These are phyloP conservation scores for Nasonia longicornis DNA, from an alignment of 1,140 invertebrate genomes.

Conservation along the genomic window DNA sequence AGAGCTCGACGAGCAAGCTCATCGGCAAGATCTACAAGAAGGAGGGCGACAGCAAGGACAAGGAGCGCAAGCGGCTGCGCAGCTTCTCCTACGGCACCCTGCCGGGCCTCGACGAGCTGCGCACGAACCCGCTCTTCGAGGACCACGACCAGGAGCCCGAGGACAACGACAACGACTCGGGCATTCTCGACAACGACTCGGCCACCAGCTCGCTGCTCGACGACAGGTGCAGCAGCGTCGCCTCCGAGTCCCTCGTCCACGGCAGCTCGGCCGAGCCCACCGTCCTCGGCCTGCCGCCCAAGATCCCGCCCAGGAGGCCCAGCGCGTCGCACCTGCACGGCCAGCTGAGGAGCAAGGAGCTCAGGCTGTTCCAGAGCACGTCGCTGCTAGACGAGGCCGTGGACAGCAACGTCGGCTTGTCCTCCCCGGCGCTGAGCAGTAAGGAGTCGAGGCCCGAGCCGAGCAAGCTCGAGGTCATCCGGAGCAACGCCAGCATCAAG, in stretches of 20 bases:
- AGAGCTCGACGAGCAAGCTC: constrained; percentile 77
- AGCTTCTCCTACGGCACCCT: constrained; percentile 83
- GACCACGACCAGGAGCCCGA: constrained; percentile 69
- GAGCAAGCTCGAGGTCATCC: constrained; percentile 50
- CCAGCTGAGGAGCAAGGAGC: constrained; percentile 55
- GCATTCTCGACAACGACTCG: constrained; percentile 80
- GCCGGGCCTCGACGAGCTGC: constrained; percentile 79
- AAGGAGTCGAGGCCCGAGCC: background rate
- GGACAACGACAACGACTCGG: constrained; percentile 76
- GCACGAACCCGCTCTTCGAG: constrained; percentile 72
- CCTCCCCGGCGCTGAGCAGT: background rate
- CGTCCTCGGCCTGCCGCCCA: constrained; percentile 60
- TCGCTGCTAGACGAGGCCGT: constrained; percentile 44
- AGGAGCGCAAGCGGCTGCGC: constrained; percentile 74
- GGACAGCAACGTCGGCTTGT: background rate
- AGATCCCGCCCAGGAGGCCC: constrained; percentile 58
- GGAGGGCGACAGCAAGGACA: constrained; percentile 63
- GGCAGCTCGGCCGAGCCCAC: constrained; percentile 60
- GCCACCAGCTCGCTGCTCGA: constrained; percentile 77
- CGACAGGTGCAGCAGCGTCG: constrained; percentile 73
- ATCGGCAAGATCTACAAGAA: constrained; percentile 77
- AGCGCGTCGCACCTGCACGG: background rate
- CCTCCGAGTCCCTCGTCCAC: constrained; percentile 69
- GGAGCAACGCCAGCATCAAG: constrained; percentile 65
- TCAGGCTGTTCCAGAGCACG: constrained; percentile 52